Evolutionary conservation across 2,888 invertebrate species (phyloP).

Genomic region (Metopia argyrocephala): DNA sequence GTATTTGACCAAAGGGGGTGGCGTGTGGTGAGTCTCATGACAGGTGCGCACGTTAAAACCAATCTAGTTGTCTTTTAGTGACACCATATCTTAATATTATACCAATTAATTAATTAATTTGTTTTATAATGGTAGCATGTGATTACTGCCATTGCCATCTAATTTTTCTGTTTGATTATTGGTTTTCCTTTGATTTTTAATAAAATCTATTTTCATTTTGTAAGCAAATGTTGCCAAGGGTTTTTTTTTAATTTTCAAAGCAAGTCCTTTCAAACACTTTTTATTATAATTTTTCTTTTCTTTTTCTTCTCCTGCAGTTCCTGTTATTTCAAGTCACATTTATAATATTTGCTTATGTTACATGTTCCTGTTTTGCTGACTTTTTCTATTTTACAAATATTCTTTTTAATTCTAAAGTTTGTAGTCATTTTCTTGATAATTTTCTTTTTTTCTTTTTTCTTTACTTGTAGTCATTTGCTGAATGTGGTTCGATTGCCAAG

Average conservation of each 20-base stretch:
- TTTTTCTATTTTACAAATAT: background rate
- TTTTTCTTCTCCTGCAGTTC: background rate
- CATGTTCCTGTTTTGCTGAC: constrained; percentile 53
- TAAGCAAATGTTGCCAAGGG: constrained; percentile 61
- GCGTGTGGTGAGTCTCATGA: too few relatives aligned
- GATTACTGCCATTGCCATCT: background rate
- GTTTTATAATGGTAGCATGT: too few relatives aligned
- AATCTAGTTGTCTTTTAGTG: too few relatives aligned
- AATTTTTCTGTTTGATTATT: background rate
- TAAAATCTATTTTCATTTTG: constrained; percentile 52
- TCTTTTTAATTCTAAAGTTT: constrained; percentile 52
- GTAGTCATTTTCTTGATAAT: background rate
- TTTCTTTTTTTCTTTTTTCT: constrained; percentile 51
- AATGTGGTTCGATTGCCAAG: constrained; percentile 28
- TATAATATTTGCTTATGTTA: constrained; percentile 50
- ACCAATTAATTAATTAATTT: too few relatives aligned
- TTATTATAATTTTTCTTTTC: constrained; percentile 16
- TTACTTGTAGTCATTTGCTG: constrained; percentile 51
- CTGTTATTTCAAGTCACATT: constrained; percentile 41
- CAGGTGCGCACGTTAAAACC: too few relatives aligned
- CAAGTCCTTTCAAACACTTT: constrained; percentile 15
- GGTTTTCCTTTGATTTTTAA: constrained; percentile 41
- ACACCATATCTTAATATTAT: too few relatives aligned
- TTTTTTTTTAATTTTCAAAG: constrained; percentile 54
- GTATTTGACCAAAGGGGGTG: too few relatives aligned